Conservation (phyloP, 2,113 vertebrate species). For the Zosterops lateralis region DNA sequence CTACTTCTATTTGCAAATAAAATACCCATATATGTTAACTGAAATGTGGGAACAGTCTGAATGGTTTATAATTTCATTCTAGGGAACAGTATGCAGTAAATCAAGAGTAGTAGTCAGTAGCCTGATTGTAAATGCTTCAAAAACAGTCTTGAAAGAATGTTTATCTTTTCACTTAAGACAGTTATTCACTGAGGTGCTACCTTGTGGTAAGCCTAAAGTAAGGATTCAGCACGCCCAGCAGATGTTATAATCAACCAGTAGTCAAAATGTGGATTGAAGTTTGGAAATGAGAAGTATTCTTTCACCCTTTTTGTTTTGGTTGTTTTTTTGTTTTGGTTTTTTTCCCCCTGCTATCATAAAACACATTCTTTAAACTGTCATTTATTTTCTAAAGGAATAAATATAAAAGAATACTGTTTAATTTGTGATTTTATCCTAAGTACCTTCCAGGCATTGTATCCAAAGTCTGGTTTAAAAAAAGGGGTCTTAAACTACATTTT, state of each 20-base stretch:
- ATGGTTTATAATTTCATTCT: not conserved
- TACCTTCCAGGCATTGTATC: not conserved
- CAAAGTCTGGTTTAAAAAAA: not conserved
- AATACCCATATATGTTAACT: not conserved
- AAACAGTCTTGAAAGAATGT: not conserved
- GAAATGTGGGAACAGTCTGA: not conserved
- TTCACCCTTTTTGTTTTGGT: not conserved
- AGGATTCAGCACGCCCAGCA: not conserved
- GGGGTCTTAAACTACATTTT: slow-evolving; percentile 12
- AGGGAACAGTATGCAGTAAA: not conserved
- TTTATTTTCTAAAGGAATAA: slow-evolving; percentile 2
- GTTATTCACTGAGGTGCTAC: not conserved
- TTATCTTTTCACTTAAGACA: not conserved
- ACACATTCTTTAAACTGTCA: not conserved
- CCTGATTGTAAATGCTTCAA: not conserved
- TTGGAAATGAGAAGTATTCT: not conserved
- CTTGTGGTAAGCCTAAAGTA: not conserved
- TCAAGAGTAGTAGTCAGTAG: not conserved
- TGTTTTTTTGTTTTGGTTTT: not conserved
- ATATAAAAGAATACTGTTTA: not conserved
- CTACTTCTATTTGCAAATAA: not conserved
- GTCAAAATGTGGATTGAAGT: not conserved
- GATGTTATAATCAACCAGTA: not conserved
- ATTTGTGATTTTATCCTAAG: slow-evolving; percentile 22
- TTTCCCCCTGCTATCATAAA: not conserved